phyloP scores from a whole-genome alignment of 2,113 vertebrate genomes.

The Petaurus breviceps region DNA sequence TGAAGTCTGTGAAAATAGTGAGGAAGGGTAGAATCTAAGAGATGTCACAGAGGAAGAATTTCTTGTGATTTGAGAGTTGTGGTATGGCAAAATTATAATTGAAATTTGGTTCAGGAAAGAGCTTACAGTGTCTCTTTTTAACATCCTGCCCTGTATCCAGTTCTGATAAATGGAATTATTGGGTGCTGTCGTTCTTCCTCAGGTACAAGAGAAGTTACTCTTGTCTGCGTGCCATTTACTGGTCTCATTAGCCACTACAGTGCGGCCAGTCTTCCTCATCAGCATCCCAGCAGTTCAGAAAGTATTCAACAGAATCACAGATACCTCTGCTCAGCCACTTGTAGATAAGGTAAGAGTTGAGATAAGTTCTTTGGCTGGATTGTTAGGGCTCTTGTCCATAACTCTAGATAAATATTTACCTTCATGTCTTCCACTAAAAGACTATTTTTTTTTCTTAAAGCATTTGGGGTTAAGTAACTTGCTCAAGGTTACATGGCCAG shows the following conservation, averaged over 20 bases:
- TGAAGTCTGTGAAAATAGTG: not conserved
- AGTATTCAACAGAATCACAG: slow-evolving; percentile 95
- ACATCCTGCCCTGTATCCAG: not conserved
- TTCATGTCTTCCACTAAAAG: not conserved
- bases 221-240: slow-evolving; percentile 95
- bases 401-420: not conserved
- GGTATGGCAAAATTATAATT: not conserved
- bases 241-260: slow-evolving; percentile 95
- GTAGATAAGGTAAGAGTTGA: slow-evolving; percentile 89
- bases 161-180: not conserved
- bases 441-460: not conserved
- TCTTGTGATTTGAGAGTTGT: not conserved
- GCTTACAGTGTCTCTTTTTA: not conserved
- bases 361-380: not conserved
- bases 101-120: not conserved
- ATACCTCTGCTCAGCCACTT: slow-evolving; percentile 90
- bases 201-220: slow-evolving; percentile 98
- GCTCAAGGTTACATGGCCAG: no score
- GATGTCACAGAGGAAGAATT: no score
- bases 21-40: not conserved
- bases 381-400: not conserved
- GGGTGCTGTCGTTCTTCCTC: not conserved
- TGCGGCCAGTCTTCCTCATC: slow-evolving; percentile 96
- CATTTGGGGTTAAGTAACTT: no score
- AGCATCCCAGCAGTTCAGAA: slow-evolving; percentile 95